Conservation (phyloP, 2,888 invertebrate genomes). For the Patella pellucida region DNA sequence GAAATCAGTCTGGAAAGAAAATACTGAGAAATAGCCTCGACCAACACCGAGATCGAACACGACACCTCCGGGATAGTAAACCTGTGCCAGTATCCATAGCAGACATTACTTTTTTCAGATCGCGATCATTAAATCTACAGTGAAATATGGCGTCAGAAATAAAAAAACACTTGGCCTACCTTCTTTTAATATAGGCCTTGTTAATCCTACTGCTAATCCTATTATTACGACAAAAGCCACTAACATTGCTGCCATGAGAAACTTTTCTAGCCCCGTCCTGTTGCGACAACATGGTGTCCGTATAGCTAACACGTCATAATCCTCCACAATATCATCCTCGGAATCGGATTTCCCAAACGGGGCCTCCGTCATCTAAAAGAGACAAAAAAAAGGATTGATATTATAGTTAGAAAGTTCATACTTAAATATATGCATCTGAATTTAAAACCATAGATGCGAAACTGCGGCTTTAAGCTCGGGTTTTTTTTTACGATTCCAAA, state of each 20-base stretch:
- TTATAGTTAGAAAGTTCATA: background rate
- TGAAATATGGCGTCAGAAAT: too few relatives aligned
- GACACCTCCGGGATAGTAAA: too few relatives aligned
- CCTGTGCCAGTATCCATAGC: too few relatives aligned
- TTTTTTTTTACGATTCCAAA: too few relatives aligned
- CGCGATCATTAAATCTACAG: too few relatives aligned
- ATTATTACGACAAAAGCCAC: constrained; percentile 53
- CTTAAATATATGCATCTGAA: background rate
- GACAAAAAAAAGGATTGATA: background rate
- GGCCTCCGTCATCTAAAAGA: constrained; percentile 59
- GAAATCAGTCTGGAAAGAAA: too few relatives aligned
- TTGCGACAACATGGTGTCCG: constrained; percentile 46
- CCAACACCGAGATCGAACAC: too few relatives aligned
- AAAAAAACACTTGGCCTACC: constrained; percentile 14
- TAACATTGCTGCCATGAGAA: constrained; percentile 46
- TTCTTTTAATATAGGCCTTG: constrained; percentile 37
- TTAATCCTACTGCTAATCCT: constrained; percentile 50
- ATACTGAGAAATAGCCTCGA: too few relatives aligned
- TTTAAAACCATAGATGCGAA: background rate
- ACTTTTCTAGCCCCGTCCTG: constrained; percentile 51
- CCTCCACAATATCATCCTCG: constrained; percentile 60
- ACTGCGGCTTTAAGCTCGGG: background rate
- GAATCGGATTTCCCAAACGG: constrained; percentile 56
- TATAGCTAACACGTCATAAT: constrained; percentile 54
- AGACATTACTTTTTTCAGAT: too few relatives aligned